Conservation (phyloP, 2,113 vertebrate species). For the Trematocara variabile region DNA sequence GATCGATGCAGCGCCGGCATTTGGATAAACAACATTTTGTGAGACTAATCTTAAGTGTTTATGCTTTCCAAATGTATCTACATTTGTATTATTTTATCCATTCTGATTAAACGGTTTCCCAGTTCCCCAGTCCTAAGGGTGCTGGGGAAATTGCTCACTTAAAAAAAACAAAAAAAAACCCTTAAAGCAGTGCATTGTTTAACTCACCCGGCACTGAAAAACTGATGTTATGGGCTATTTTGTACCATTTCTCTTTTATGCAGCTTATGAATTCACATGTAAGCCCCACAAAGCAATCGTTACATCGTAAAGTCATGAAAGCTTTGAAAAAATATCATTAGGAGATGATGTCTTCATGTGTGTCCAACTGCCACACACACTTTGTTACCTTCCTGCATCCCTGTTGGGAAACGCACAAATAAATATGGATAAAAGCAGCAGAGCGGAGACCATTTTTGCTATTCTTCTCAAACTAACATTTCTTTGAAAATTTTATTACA, state of each 20-base stretch:
- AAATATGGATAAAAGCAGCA: background rate
- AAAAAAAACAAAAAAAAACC: background rate
- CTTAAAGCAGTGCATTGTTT: background rate
- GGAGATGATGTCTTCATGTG: background rate
- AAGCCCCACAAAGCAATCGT: background rate
- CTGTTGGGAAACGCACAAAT: background rate
- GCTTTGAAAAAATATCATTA: background rate
- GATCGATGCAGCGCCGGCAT: background rate
- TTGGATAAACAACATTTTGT: background rate
- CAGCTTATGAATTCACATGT: background rate
- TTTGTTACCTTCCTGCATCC: background rate
- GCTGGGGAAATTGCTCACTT: background rate
- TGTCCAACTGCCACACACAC: background rate
- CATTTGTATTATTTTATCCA: background rate
- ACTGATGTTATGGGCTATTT: background rate
- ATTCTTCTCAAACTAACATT: background rate
- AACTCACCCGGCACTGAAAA: background rate
- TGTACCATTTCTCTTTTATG: background rate
- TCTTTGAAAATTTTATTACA: slow-evolving; percentile 54
- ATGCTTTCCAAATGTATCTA: background rate
- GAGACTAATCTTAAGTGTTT: background rate
- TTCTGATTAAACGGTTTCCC: slow-evolving; percentile 2
- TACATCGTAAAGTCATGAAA: background rate
- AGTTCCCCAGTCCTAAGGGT: background rate
- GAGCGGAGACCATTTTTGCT: background rate